Evolutionary conservation across 2,888 invertebrate genomes (phyloP), one percentile per base, ranked within the genome.

Genomic region (Polyommatus iphigenia): DNA sequence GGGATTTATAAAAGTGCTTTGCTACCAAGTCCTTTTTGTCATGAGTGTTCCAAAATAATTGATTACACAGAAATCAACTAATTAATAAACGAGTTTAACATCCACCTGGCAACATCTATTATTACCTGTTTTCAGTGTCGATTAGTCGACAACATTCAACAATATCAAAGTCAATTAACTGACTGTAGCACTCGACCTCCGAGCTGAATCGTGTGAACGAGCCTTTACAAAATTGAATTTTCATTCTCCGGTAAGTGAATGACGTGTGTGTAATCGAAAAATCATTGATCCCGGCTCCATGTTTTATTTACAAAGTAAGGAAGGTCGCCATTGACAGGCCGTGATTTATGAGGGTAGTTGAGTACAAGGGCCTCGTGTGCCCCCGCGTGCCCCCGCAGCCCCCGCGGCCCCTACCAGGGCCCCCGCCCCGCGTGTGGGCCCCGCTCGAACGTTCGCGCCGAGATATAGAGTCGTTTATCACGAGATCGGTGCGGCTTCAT

Each of bases 291-390:
- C 54, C 24, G 46, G 24, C 75, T 54, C 75, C 75, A 75, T 75
- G 75, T 75, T 75, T 75, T 75, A 75, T 75, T 75, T 75, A 75
- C 75, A 75, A 75, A 75, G 75, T 75, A 73, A 73, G 75, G 75
- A 75, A 75, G 75, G 75, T 75, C 75, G 75, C 54, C 46, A 29
- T 75, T 75, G 75, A 75, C 75, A 75, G 50, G 50, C 7, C 75
- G 75, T 75, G 75, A 75, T 75, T 75, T 75, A 75, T 75, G 75
- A 29, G n/a, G 24, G 75, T 75, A 75, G 46, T 75, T 54, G 50
- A 75, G 50, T 29, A 29, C 24, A 24, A 75, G 75, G 75, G 29
- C 18, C 24, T 18, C 67, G 67, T 67, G 29, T 67, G 67, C 67
- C 67, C 29, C 62, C 24, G 62, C 59, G 59, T 20, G 59, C 24